These are phyloP conservation scores for Gastrophysa polygoni DNA, from an alignment of 2,888 invertebrate genomes.

Conservation along the genomic window DNA sequence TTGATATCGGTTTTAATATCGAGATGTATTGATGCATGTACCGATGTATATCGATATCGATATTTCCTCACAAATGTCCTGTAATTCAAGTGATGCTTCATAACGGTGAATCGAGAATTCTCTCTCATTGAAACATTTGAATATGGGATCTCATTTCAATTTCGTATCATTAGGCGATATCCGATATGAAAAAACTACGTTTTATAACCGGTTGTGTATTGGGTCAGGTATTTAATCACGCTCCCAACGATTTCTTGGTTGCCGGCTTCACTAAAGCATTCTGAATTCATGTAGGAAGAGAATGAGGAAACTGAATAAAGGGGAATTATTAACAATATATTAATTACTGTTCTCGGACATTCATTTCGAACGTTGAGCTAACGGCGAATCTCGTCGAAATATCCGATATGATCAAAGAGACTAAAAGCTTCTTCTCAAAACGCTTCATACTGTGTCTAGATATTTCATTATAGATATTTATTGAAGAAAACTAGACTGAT, in stretches of 20 bases:
- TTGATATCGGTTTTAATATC: too few species aligned
- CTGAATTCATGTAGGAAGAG: constrained; percentile 20
- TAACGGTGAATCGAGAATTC: too few species aligned
- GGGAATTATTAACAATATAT: constrained; percentile 12
- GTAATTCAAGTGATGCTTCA: too few species aligned
- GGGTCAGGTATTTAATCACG: constrained; percentile 27
- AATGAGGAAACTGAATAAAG: constrained; percentile 11
- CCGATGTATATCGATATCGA: too few species aligned
- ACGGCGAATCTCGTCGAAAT: not conserved
- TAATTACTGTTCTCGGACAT: constrained; percentile 4
- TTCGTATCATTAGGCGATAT: constrained; percentile 10
- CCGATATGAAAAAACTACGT: constrained; percentile 17
- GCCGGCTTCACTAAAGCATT: constrained; percentile 27
- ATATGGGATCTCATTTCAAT: too few species aligned
- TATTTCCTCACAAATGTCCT: too few species aligned
- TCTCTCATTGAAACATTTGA: too few species aligned
- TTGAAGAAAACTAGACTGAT: too few species aligned
- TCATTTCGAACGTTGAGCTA: not conserved
- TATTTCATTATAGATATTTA: too few species aligned
- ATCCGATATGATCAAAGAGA: not conserved
- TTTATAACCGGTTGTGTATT: constrained; percentile 30
- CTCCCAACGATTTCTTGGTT: constrained; percentile 19
- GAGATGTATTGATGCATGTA: too few species aligned
- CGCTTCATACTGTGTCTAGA: too few species aligned
- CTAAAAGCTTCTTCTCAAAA: too few species aligned